Conservation (phyloP, 1,140 invertebrate species). For the Ctenoplectra terminalis region DNA sequence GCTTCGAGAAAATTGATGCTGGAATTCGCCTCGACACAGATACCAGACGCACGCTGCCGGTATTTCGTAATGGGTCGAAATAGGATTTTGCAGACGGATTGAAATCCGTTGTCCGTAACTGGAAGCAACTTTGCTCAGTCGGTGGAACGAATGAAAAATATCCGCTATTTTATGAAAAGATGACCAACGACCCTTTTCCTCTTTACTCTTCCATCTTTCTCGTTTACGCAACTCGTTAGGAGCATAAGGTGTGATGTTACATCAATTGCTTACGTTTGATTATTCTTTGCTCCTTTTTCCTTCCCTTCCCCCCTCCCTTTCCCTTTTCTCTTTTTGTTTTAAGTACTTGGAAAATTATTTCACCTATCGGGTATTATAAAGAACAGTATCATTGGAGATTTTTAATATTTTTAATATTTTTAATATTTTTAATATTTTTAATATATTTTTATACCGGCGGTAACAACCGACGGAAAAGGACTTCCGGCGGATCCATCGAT, state of each 20-base stretch:
- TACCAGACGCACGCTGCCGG: not conserved
- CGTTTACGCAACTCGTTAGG: not conserved
- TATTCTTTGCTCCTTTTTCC: too few relatives aligned
- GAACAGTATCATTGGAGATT: too few relatives aligned
- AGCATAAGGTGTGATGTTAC: not conserved
- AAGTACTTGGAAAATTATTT: too few relatives aligned
- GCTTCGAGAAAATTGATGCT: constrained; percentile 21
- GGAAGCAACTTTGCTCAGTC: not conserved
- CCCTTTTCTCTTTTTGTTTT: too few relatives aligned
- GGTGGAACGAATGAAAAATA: constrained; percentile 24
- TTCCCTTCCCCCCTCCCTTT: too few relatives aligned
- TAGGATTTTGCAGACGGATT: constrained; percentile 35
- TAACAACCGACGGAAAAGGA: too few relatives aligned
- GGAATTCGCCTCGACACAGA: constrained; percentile 31
- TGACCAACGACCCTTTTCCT: not conserved
- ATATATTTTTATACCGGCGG: too few relatives aligned
- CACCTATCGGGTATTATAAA: too few relatives aligned
- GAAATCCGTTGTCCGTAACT: not conserved
- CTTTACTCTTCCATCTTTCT: too few relatives aligned
- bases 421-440: too few relatives aligned
- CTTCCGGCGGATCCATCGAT: too few relatives aligned
- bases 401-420: too few relatives aligned
- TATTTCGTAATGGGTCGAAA: constrained; percentile 40
- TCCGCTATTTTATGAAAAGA: constrained; percentile 10
- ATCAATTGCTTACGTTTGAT: not conserved